phyloP scores from a whole-genome alignment of 1,140 invertebrate species.

The Steinernema feltiae region DNA sequence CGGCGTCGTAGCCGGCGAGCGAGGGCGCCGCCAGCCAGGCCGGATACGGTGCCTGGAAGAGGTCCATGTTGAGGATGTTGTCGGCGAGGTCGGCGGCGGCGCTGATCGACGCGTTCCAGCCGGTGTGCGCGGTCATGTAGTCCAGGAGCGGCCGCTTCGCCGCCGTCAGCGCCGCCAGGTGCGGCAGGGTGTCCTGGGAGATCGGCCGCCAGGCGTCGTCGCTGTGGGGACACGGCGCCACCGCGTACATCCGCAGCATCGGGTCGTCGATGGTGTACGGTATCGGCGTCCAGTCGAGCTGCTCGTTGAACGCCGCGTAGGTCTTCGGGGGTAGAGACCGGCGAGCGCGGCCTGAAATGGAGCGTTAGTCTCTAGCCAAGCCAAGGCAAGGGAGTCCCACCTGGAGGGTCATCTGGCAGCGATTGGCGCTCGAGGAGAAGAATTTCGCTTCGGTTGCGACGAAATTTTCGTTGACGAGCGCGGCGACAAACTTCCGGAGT shows the following conservation, averaged over 20 bases:
- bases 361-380: background rate
- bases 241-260: constrained; percentile 40
- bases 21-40: constrained; percentile 8
- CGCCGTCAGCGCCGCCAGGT: constrained; percentile 5
- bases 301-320: constrained; percentile 6
- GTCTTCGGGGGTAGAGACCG: constrained; percentile 22
- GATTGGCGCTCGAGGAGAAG: constrained; percentile 33
- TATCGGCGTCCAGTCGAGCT: constrained; percentile 39
- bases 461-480: constrained; percentile 31
- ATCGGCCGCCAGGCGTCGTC: constrained; percentile 23
- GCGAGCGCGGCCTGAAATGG: constrained; percentile 14
- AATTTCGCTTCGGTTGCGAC: constrained; percentile 35
- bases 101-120: constrained; percentile 24
- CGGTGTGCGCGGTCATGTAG: constrained; percentile 22
- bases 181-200: constrained; percentile 19
- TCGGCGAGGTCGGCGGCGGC: constrained; percentile 25
- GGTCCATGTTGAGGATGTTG: constrained; percentile 20
- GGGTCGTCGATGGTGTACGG: constrained; percentile 42
- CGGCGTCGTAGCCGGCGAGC: constrained; percentile 3
- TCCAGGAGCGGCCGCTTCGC: constrained; percentile 19
- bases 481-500: constrained; percentile 30
- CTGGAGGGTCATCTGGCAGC: constrained; percentile 45
- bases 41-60: constrained; percentile 17
- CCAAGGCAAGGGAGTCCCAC: background rate
- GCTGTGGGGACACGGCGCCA: constrained; percentile 20